phyloP scores from a whole-genome alignment of 2,797 vertebrate genomes.

The Myripristis jacobus region DNA sequence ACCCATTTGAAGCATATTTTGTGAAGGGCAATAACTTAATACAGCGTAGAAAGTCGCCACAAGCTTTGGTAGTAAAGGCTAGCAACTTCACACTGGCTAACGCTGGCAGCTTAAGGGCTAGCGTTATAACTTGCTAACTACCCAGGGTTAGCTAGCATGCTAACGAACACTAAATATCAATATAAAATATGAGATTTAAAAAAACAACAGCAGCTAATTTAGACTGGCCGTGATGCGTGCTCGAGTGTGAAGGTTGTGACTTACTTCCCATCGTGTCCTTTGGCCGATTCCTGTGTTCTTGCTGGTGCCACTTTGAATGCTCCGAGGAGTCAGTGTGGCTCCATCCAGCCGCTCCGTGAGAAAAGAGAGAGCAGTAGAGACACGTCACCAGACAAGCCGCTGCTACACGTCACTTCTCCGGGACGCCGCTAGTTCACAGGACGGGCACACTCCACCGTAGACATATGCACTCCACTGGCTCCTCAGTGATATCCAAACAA shows the following conservation, averaged over 20 bases:
- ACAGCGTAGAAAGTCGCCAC: accelerated
- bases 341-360: slow-evolving; percentile 75
- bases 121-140: slow-evolving; percentile 47
- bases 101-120: not conserved
- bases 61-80: not conserved
- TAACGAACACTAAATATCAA: not conserved
- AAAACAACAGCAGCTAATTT: not conserved
- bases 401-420: slow-evolving; percentile 79
- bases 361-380: slow-evolving; percentile 79
- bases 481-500: no score
- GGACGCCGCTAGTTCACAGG: slow-evolving; percentile 4
- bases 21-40: not conserved
- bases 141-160: slow-evolving; percentile 66
- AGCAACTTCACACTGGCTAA: slow-evolving; percentile 19
- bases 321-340: slow-evolving; percentile 74
- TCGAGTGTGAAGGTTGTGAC: slow-evolving; percentile 48
- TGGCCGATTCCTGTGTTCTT: slow-evolving; percentile 58
- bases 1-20: not conserved
- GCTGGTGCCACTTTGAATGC: slow-evolving; percentile 56
- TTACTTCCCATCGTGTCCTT: slow-evolving; percentile 83
- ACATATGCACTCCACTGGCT: no score
- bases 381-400: slow-evolving; percentile 86
- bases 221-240: not conserved
- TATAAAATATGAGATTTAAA: not conserved
- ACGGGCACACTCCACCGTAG: no score